Conservation (phyloP, 2,888 invertebrate species). For the Baronia brevicornis region DNA sequence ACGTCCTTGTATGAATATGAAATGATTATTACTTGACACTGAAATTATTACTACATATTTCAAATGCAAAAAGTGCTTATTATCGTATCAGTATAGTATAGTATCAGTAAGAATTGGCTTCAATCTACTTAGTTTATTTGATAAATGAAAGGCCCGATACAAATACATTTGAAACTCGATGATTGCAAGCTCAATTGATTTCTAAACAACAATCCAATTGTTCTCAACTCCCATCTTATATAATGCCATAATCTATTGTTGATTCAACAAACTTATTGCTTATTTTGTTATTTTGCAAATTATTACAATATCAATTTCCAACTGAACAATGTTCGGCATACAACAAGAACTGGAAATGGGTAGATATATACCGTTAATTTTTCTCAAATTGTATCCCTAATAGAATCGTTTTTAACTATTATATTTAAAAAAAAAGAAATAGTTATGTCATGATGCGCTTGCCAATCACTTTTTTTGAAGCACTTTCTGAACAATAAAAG, state of each 20-base stretch:
- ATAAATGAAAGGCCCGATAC: slow-evolving; percentile 47
- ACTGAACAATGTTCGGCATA: slow-evolving; percentile 4
- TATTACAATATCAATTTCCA: slow-evolving; percentile 4
- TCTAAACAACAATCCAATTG: slow-evolving; percentile 30
- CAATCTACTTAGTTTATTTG: slow-evolving; percentile 34
- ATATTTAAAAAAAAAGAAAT: too few relatives aligned
- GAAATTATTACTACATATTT: too few relatives aligned
- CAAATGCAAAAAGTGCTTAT: too few relatives aligned
- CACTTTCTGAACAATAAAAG: too few relatives aligned
- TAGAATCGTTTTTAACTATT: too few relatives aligned
- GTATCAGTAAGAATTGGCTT: slow-evolving; percentile 22
- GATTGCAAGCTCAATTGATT: slow-evolving; percentile 34
- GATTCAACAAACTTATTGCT: slow-evolving; percentile 21
- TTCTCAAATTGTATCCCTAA: too few relatives aligned
- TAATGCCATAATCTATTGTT: slow-evolving; percentile 38
- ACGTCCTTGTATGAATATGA: too few relatives aligned
- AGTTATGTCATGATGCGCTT: too few relatives aligned
- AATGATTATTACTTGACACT: too few relatives aligned
- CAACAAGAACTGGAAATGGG: too few relatives aligned
- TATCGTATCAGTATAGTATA: neutral
- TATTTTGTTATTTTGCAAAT: slow-evolving; percentile 13
- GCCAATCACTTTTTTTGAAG: too few relatives aligned
- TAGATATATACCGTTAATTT: too few relatives aligned
- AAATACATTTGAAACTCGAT: slow-evolving; percentile 32
- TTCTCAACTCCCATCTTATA: slow-evolving; percentile 34